Percentiles rank a stretch among this genome's conserved stretches.
phyloP scores from a whole-genome alignment of 2,888 invertebrate species.

The Pollenia angustigena region DNA sequence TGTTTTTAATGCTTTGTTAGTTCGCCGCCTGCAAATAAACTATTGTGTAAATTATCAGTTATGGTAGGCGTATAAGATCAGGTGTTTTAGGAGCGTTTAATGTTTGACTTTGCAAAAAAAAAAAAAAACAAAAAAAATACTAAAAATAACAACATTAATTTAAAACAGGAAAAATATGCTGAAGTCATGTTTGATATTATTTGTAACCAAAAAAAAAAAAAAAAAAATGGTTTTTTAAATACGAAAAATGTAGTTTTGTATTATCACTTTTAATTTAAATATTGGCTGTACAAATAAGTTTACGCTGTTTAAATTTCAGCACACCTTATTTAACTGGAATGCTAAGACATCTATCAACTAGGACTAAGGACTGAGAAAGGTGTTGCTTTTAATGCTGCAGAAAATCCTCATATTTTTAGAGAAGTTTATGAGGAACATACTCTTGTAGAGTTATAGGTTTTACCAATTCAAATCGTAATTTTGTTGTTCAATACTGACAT shows the following conservation, averaged over 20 bases:
- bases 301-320: too few species aligned
- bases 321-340: too few species aligned
- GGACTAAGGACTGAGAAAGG: too few species aligned
- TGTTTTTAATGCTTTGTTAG: slow-evolving; percentile 19
- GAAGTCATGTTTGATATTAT: background rate
- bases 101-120: background rate
- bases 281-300: too few species aligned
- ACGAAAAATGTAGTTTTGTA: background rate
- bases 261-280: too few species aligned
- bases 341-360: too few species aligned
- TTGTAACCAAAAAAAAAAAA: background rate
- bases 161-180: background rate
- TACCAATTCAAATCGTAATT: too few species aligned
- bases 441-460: too few species aligned
- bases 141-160: slow-evolving; percentile 5
- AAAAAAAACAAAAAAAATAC: background rate
- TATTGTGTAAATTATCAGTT: slow-evolving; percentile 52
- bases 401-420: too few species aligned
- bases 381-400: too few species aligned
- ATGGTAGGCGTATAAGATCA: slow-evolving; percentile 56
- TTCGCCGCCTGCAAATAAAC: slow-evolving; percentile 41
- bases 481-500: too few species aligned
- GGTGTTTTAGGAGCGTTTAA: slow-evolving; percentile 43
- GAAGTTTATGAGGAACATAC: too few species aligned
- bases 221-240: background rate